phyloP scores from a whole-genome alignment of 2,888 invertebrate genomes.

The Anorthoa munda region DNA sequence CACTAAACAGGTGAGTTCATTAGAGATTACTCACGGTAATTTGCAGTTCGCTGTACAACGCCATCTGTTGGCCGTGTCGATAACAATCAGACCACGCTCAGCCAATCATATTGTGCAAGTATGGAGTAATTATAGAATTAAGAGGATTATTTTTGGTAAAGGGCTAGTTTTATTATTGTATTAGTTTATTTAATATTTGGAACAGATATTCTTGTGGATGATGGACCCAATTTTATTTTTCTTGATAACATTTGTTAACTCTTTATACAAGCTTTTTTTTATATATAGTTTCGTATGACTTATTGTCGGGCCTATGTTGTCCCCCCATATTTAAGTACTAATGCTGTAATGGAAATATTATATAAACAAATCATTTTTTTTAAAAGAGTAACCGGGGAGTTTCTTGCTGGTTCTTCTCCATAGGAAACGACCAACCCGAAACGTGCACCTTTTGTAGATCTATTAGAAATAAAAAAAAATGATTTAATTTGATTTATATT shows the following conservation, averaged over 20 bases:
- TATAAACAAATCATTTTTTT: no score
- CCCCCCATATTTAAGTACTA: no score
- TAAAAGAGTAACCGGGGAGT: no score
- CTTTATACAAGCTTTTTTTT: no score
- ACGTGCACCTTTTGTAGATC: no score
- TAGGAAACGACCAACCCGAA: no score
- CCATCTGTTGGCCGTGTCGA: slow-evolving; percentile 84
- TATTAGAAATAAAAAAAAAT: background rate
- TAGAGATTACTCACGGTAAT: slow-evolving; percentile 87
- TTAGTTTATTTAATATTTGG: slow-evolving; percentile 4
- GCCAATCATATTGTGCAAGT: slow-evolving; percentile 58
- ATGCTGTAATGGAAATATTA: no score
- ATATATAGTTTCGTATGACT: no score
- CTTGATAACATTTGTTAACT: no score
- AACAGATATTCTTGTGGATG: background rate
- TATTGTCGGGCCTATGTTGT: no score
- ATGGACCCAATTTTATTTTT: no score
- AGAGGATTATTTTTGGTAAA: slow-evolving; percentile 44
- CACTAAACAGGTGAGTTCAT: slow-evolving; percentile 86
- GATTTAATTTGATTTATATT: background rate
- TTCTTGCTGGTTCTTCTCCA: no score
- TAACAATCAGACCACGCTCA: slow-evolving; percentile 72
- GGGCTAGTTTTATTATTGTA: slow-evolving; percentile 42
- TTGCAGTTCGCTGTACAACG: slow-evolving; percentile 73
- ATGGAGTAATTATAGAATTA: slow-evolving; percentile 48